Evolutionary conservation across 2,888 invertebrate species (phyloP), one percentile per base, ranked within the genome.

Genomic region (Ectemnius continuus): DNA sequence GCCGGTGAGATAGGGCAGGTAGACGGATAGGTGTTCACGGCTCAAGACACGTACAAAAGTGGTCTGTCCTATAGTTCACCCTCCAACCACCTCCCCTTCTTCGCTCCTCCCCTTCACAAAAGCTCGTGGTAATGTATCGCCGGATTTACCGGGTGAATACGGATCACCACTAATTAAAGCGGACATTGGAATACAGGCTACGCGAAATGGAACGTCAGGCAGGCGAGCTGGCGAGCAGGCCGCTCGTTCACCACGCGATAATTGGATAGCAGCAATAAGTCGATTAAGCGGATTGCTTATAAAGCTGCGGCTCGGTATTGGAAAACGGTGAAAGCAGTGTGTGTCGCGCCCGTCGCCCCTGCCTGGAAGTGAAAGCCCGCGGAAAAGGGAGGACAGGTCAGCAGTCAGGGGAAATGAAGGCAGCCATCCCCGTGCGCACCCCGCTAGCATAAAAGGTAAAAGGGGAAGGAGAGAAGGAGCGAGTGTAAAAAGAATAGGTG

Each of bases 371-470:
- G 20, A 20, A 52, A 52, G 52, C 52, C 59, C 60, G 64, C 20
- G 48, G 14, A 60, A 16, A 18, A 36, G 4, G n/a, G 16, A 16
- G 13, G 13, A 20, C 8, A 45, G 20, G 56, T 28, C n/a, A 26
- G 11, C 45, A 18, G n/a, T 20, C 0, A 14, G 23, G 5, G 60
- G 60, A 70, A 61, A 64, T 23, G 23, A 47, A 36, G 57, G 45
- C 28, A 20, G 61, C 36, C 36, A 36, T 36, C 36, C 36, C 36
- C 36, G 36, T 36, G 36, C 36, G 8, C n/a, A n/a, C 36, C 36
- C 1, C 59, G 65, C 26, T 70, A 52, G 13, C 23, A 65, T 57
- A 57, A 61, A 59, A 64, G 66, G 67, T 67, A 52, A 68, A 65
- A 64, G 47, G 57, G 65, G 46, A 61, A 56, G 61, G 23, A 73